Evolutionary conservation across 2,113 vertebrate genomes (phyloP), one percentile per base, ranked within the genome.

Genomic region (Bombycilla garrulus): DNA sequence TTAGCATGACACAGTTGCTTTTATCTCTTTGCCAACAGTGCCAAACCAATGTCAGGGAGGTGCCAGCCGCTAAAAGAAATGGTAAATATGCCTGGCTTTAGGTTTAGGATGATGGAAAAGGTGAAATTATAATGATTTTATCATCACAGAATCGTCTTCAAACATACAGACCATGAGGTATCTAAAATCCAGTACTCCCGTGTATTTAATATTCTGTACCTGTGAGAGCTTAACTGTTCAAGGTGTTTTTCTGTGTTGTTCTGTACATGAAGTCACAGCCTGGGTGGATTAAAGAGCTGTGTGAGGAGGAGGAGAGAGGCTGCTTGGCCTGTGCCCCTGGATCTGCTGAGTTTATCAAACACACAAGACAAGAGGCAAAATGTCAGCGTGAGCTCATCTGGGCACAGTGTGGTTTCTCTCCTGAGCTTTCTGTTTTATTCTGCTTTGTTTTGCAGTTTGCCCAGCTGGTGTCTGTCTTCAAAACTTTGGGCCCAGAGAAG

Each of bases 401-500:
- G 47, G 31, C 31, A 44, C 33, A 16, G 26, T 8, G 50, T n/a
- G 40, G 16, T 36, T 87, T 67, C 50, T 67, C 28, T 71, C 6
- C 83, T 95, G 50, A 90, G n/a, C 29, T n/a, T 38, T 72, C 44
- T 86, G 12, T 9, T 86, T 45, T 87, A 21, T 51, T 94, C 94
- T 96, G 66, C 85, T 97, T 54, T 98, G 31, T 97, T 94, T 97
- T 97, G 56, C 97, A 99, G 99, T 99, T 99, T 98, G 98, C 99
- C 88, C 99, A 99, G 97, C 97, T 99, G 97, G 98, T 99, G 88
- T 98, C 97, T 94, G 98, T 98, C 96, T 99, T 98, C 97, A 99
- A 98, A 98, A 97, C 92, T 40, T 48, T 99, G 96, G 99, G 99
- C 93, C 97, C 98, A 12, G 99, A 99, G 65, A 99, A 99, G 95